Conservation (phyloP, 2,888 invertebrate species). For the Dione juno region DNA sequence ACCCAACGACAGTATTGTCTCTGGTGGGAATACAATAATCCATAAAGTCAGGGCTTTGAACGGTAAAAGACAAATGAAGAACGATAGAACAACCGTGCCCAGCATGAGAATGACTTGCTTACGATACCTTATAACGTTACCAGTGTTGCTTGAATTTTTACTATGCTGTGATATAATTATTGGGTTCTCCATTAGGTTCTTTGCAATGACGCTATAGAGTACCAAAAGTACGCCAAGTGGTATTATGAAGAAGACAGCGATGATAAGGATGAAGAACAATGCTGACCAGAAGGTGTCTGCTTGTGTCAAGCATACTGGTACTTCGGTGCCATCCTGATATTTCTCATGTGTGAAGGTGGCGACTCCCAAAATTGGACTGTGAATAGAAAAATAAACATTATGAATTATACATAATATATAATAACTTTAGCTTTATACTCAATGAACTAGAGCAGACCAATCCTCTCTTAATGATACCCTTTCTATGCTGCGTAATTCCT, state of each 20-base stretch:
- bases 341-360: conserved; percentile 89
- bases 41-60: conserved; percentile 94
- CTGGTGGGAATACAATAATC: conserved; percentile 90
- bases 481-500: too few relatives aligned
- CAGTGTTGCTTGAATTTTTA: conserved; percentile 73
- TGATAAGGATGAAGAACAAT: conserved; percentile 90
- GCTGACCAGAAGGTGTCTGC: conserved; percentile 91
- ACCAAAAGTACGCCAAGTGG: conserved; percentile 91
- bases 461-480: too few relatives aligned
- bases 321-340: conserved; percentile 88
- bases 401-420: too few relatives aligned
- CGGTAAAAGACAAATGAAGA: conserved; percentile 95
- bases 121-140: conserved; percentile 87
- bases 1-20: conserved; percentile 87
- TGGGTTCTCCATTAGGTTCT: conserved; percentile 92
- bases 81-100: conserved; percentile 93
- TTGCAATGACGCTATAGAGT: conserved; percentile 93
- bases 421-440: too few relatives aligned
- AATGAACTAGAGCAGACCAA: too few relatives aligned
- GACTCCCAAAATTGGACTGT: conserved; percentile 93
- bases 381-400: conserved; percentile 51
- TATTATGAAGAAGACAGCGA: conserved; percentile 92
- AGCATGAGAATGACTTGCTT: conserved; percentile 94
- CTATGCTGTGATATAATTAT: conserved; percentile 86
- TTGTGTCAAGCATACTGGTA: conserved; percentile 91